Evolutionary conservation across 1,140 invertebrate genomes (phyloP).

Genomic region (Drosophila micromelanica): DNA sequence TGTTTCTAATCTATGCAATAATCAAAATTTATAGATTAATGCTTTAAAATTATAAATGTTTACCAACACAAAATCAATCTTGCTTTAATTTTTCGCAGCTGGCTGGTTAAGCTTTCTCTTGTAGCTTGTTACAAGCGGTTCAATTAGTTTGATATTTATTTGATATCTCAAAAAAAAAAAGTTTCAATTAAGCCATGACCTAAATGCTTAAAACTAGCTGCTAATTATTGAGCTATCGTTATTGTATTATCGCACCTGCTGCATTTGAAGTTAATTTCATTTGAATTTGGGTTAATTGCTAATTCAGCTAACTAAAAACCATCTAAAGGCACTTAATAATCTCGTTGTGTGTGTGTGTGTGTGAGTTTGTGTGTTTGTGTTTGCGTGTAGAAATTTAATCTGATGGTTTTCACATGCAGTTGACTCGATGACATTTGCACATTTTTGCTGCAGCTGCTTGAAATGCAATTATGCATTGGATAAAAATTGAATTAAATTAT

Average conservation of each 20-base stretch:
- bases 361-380: constrained; percentile 4
- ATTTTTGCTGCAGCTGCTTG: constrained; percentile 52
- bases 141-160: no score
- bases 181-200: background rate
- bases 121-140: no score
- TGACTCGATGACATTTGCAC: constrained; percentile 58
- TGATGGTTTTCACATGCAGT: constrained; percentile 37
- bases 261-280: constrained; percentile 55
- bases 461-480: constrained; percentile 41
- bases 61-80: no score
- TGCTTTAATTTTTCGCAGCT: no score
- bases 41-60: no score
- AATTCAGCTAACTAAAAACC: constrained; percentile 38
- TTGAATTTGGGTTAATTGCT: constrained; percentile 67
- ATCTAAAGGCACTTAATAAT: constrained; percentile 49
- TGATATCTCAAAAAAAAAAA: background rate
- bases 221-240: constrained; percentile 15
- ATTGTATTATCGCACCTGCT: constrained; percentile 34
- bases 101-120: no score
- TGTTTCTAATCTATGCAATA: no score
- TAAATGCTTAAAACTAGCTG: background rate
- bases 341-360: constrained; percentile 15
- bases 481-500: constrained; percentile 58
- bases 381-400: constrained; percentile 26
- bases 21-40: no score